A percentile compares a stretch with the other conserved stretches of the same genome.
Conservation (phyloP, 2,888 invertebrate genomes). For the Oasisia sp. region DNA sequence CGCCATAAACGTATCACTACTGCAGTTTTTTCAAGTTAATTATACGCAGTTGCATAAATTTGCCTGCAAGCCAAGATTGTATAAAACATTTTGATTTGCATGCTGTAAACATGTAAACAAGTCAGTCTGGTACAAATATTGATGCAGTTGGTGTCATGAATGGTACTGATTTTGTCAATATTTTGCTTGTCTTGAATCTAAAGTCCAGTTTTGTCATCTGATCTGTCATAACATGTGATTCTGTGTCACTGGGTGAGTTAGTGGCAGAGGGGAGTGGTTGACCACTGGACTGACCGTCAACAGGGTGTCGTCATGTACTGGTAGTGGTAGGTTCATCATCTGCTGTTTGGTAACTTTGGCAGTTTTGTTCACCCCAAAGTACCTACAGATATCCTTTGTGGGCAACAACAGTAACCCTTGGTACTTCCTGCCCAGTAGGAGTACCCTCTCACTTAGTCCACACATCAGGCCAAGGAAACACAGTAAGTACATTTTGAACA, state of each 20-base stretch:
- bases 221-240: neutral
- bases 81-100: neutral
- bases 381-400: no score
- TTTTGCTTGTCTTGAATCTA: neutral
- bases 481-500: no score
- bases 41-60: neutral
- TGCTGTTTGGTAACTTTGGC: no score
- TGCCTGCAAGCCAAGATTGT: neutral
- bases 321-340: no score
- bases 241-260: neutral
- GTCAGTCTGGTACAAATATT: neutral
- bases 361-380: no score
- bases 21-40: neutral
- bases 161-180: neutral
- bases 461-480: no score
- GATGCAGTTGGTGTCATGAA: neutral
- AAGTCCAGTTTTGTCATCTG: neutral
- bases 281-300: no score
- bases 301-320: no score
- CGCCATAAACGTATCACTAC: neutral
- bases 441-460: no score
- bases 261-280: no score
- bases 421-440: no score
- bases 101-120: neutral
- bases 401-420: no score